Base-by-base conservation (phyloP, 2,113 vertebrate species). In the Oncorhynchus masou region DNA sequence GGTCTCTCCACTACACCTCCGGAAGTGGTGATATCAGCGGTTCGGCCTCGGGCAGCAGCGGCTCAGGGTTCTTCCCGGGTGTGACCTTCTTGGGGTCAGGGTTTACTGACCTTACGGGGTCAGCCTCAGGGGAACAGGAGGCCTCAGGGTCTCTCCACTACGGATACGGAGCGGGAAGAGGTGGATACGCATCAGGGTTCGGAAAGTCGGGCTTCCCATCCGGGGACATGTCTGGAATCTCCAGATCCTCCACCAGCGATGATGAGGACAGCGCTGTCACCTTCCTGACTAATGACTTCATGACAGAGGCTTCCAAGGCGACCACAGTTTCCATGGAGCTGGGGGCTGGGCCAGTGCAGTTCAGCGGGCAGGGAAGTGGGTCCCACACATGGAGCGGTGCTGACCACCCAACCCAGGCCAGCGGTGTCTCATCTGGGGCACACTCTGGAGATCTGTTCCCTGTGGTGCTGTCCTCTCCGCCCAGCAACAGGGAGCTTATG, bases 1-100 rank as follows among this genome's bases (percentile, higher is more conserved):
- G 93, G 24, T 0, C 88, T 65, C 80, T 93, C 80, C 88, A 94
- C 79, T 87, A 94, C 77, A 84, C 70, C 22, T 87, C 87, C 70
- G 81, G 74, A 16, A 79, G 77, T 2, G 60, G 73, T 3, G 77
- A 69, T 15, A 13, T 16, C n/a, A 94, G 93, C 69, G 92, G 94
- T 68, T 79, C 89, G 85, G 80, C 81, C 76, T 79, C 89, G 85
- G 80, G 82, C 76, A 22, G 59, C 7, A 22, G 59, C 90, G 89
- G 54, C 74, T 94, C 93, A 79, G 94, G 82, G 74, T 85, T 84
- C 75, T 86, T 83, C 77, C 88, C 90, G 6, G 91, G 90, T 2
- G 76, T 94, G 88, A 96, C 91, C 82, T 93, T 96, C 67, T 73
- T 95, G 68, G 93, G 93, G 51, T 93, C 94, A 48, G 91, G 89